Conservation (phyloP, 2,797 vertebrate species). For the Characodon lateralis region DNA sequence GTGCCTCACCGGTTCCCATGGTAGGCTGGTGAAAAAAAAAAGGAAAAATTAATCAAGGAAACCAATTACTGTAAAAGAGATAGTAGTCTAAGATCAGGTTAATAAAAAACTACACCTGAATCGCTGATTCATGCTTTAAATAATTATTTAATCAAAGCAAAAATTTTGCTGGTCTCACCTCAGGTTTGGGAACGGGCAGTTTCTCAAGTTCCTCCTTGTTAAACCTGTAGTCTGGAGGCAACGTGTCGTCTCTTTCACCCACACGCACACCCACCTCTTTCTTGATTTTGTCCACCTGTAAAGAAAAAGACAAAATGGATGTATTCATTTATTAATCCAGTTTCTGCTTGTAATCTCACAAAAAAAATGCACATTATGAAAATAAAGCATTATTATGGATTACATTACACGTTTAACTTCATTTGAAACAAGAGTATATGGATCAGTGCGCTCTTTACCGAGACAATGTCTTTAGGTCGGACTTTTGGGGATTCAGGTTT, state of each 20-base stretch:
- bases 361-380: not conserved
- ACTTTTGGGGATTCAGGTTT: conserved; percentile 67
- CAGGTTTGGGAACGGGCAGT: conserved; percentile 64
- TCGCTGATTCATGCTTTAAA: not conserved
- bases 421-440: not conserved
- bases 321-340: not conserved
- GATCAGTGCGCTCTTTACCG: conserved; percentile 51
- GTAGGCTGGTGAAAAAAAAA: conserved; percentile 17
- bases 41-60: not conserved
- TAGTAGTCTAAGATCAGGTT: too few species aligned
- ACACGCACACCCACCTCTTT: conserved; percentile 69
- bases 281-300: conserved; percentile 65
- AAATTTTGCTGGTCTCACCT: conserved; percentile 61
- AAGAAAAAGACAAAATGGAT: not conserved
- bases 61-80: not conserved
- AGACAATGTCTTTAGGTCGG: conserved; percentile 74
- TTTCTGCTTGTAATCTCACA: not conserved
- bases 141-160: not conserved
- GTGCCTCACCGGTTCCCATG: conserved; percentile 29
- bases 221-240: conserved; percentile 75
- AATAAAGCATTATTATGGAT: not conserved
- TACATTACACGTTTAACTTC: not conserved
- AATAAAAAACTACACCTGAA: not conserved
- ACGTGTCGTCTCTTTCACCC: conserved; percentile 75
- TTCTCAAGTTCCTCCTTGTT: conserved; percentile 58